Conservation (phyloP, 2,113 vertebrate genomes). For the Dinomys branickii region DNA sequence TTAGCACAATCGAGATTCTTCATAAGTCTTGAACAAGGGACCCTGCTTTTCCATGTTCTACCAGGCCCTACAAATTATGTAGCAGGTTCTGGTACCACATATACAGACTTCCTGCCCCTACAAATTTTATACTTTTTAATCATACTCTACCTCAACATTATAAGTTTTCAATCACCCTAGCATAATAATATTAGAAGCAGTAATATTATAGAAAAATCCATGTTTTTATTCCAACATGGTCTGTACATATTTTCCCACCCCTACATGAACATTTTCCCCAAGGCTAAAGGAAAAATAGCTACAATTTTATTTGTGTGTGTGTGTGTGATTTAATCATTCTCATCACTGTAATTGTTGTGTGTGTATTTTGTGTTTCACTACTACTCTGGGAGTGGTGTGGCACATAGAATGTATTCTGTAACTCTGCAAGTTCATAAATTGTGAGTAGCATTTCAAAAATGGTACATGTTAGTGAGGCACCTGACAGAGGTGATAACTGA, state of each 20-base stretch:
- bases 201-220: not conserved
- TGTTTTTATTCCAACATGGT: constrained; percentile 34
- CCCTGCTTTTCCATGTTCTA: not conserved
- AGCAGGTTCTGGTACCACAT: not conserved
- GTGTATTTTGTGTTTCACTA: constrained; percentile 33
- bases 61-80: not conserved
- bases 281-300: not conserved
- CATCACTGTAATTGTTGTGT: not conserved
- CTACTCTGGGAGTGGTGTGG: not conserved
- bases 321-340: constrained; percentile 11
- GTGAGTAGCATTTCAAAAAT: not conserved
- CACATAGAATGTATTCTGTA: not conserved
- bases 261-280: constrained; percentile 48
- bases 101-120: not conserved
- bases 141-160: not conserved
- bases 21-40: not conserved
- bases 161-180: not conserved
- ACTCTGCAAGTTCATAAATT: constrained; percentile 39
- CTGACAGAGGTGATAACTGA: not conserved
- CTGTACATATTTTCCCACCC: not conserved
- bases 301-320: not conserved
- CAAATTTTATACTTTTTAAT: not conserved
- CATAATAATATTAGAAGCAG: constrained; percentile 37
- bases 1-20: not conserved
- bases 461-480: not conserved